These are phyloP conservation scores for Pangasius sanitwongsei DNA, from an alignment of 2,797 vertebrate genomes.

Conservation along the genomic window DNA sequence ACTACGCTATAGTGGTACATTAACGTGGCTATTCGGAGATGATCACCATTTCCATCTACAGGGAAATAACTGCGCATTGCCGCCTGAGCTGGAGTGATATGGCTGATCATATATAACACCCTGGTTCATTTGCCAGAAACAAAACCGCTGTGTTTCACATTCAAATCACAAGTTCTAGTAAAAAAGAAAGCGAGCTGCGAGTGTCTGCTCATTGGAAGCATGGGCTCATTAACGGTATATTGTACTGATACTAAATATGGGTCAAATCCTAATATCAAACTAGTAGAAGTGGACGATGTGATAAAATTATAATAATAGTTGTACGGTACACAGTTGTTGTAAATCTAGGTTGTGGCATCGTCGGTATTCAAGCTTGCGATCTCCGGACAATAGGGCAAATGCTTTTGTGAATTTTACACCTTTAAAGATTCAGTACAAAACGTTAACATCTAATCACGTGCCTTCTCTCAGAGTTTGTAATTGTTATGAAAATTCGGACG, in stretches of 20 bases:
- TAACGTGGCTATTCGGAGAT: not conserved
- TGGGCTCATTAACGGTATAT: not conserved
- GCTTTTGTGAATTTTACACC: too few species aligned
- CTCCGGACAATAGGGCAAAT: too few species aligned
- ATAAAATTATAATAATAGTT: not conserved
- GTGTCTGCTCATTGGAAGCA: not conserved
- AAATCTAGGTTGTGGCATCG: not conserved
- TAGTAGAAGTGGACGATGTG: not conserved
- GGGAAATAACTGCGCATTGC: not conserved
- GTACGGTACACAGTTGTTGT: not conserved
- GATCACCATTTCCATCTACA: not conserved
- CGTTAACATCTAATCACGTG: too few species aligned
- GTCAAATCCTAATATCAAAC: not conserved
- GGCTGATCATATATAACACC: not conserved
- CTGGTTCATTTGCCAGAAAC: not conserved
- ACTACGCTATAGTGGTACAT: not conserved
- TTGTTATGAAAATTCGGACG: too few species aligned
- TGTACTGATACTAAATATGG: not conserved
- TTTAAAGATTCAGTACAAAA: too few species aligned
- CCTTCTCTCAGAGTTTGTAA: too few species aligned
- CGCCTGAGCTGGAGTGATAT: not conserved
- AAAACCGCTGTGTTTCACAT: not conserved
- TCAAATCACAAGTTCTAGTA: not conserved
- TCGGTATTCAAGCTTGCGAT: too few species aligned
- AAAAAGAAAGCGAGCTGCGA: not conserved